These are phyloP conservation scores for Penaeus monodon DNA, from an alignment of 2,888 invertebrate genomes.

Conservation along the genomic window DNA sequence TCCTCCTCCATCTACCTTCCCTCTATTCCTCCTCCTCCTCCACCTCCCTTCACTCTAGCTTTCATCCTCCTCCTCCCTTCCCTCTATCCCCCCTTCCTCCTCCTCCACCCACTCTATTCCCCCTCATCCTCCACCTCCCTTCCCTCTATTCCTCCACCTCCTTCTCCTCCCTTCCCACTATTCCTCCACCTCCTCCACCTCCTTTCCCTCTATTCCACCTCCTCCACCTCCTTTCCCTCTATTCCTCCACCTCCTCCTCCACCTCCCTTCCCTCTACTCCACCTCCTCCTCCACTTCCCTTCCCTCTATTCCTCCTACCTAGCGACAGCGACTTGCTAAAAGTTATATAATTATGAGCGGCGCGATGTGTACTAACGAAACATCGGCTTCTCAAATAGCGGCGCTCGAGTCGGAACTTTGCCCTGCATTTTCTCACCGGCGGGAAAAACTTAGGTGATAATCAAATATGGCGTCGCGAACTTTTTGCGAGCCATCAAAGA, in stretches of 20 bases:
- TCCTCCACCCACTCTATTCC: background rate
- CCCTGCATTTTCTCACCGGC: too few species aligned
- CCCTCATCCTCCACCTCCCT: background rate
- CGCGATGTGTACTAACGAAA: slow-evolving; percentile 8
- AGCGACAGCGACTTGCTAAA: background rate
- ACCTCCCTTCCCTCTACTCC: background rate
- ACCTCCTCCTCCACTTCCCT: background rate
- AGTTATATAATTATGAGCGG: slow-evolving; percentile 19
- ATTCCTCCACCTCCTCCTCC: background rate
- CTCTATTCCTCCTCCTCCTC: background rate
- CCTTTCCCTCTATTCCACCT: slow-evolving; percentile 4
- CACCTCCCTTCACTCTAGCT: background rate
- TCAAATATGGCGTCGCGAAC: too few species aligned
- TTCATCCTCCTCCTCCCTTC: too few species aligned
- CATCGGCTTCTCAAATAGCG: slow-evolving; percentile 12
- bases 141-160: too few species aligned
- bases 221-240: too few species aligned
- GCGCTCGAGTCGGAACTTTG: background rate
- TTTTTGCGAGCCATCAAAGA: too few species aligned
- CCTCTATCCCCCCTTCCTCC: too few species aligned
- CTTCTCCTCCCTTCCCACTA: too few species aligned
- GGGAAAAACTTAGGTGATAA: too few species aligned
- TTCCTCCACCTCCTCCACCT: background rate
- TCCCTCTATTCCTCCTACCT: background rate
- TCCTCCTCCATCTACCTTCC: background rate